Percentiles rank a stretch among this genome's conserved stretches.
phyloP scores from a whole-genome alignment of 2,113 vertebrate species.

The human region GRCh38 chr1:91804001-91804500 shows the following conservation, averaged over 20 bases:
- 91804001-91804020: neutral
- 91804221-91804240: conserved; percentile 21
- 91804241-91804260: neutral
- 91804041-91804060: neutral
- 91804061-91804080: neutral
- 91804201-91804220: neutral
- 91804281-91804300: neutral
- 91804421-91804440: neutral
- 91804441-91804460: neutral
- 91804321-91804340: neutral
- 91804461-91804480: neutral
- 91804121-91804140: neutral
- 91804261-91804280: conserved; percentile 20
- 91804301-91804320: neutral
- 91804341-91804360: neutral
- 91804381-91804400: fast-evolving
- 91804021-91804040: neutral
- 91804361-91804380: neutral
- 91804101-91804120: neutral
- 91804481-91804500: neutral
- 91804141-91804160: neutral
- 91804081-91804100: neutral
- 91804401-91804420: neutral
- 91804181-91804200: neutral
- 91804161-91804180: neutral